A percentile compares a stretch with the other conserved stretches of the same genome.
phyloP scores from a whole-genome alignment of 2,797 vertebrate species.

The Sebastes kiyomatsui region DNA sequence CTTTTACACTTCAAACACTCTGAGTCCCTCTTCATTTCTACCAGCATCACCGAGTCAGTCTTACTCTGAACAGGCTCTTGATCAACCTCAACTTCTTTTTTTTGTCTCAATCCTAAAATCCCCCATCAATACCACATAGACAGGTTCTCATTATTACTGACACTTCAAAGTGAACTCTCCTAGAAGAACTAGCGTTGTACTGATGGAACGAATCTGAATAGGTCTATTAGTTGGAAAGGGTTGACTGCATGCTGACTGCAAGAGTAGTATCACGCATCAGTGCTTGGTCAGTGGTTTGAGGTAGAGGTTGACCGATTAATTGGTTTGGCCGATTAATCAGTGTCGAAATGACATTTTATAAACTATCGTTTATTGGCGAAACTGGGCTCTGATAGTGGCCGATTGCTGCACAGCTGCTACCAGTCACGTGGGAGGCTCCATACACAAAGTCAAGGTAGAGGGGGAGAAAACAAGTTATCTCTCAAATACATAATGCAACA shows the following conservation, averaged over 20 bases:
- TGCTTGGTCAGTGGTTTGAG: not conserved
- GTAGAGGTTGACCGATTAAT: no score
- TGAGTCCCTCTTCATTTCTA: not conserved
- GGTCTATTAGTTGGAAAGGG: not conserved
- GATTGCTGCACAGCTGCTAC: no score
- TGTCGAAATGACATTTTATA: accelerated
- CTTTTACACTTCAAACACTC: not conserved
- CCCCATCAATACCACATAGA: not conserved
- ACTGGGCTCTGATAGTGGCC: no score
- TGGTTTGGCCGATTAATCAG: no score
- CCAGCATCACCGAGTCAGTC: not conserved
- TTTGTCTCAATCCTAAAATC: not conserved
- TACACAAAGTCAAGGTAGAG: no score
- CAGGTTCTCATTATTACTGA: not conserved
- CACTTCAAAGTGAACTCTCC: not conserved
- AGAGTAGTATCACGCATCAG: not conserved
- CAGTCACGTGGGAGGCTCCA: no score
- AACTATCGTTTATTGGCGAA: no score
- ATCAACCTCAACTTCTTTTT: not conserved
- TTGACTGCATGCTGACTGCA: not conserved
- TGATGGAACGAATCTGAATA: not conserved
- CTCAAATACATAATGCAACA: no score
- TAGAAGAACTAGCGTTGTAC: not conserved
- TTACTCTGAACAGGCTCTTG: not conserved
- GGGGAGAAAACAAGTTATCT: no score